Evolutionary conservation across 2,888 invertebrate genomes (phyloP).

Genomic region (Heteropelma amictum): DNA sequence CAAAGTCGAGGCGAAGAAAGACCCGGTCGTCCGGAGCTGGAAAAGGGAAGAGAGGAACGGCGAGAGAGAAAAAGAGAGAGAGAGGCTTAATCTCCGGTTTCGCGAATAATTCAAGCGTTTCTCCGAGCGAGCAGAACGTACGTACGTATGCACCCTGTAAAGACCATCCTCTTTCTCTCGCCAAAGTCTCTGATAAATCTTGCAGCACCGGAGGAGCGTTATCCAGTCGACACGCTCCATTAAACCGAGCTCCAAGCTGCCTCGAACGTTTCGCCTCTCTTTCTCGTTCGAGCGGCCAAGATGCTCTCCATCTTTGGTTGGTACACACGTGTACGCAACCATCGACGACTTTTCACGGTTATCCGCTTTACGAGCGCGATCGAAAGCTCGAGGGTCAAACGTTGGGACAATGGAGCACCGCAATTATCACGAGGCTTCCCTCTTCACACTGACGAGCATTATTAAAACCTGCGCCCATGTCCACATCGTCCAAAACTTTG

Average conservation of each 20-base stretch:
- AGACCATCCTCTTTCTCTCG: conserved; percentile 6
- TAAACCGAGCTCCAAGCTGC: conserved; percentile 61
- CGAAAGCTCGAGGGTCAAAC: conserved; percentile 13
- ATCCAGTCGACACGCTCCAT: conserved; percentile 71
- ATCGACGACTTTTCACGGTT: conserved; percentile 1
- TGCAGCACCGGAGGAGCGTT: conserved; percentile 62
- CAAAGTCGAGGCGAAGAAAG: conserved; percentile 4
- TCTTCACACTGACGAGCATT: background rate
- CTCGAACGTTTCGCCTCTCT: background rate
- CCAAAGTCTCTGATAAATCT: conserved; percentile 67
- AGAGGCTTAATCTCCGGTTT: conserved; percentile 51
- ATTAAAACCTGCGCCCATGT: background rate
- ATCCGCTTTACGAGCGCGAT: conserved; percentile 22
- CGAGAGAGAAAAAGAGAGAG: conserved; percentile 3
- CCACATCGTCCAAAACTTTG: too few species aligned
- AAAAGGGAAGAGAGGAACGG: background rate
- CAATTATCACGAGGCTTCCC: conserved; percentile 33
- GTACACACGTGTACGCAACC: background rate
- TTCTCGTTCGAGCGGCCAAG: conserved; percentile 6
- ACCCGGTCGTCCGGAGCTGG: background rate
- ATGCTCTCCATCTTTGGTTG: background rate
- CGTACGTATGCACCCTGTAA: conserved; percentile 26
- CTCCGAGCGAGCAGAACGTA: conserved; percentile 15
- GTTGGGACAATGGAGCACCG: conserved; percentile 26
- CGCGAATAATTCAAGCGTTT: conserved; percentile 52